Evolutionary conservation across 2,888 invertebrate genomes (phyloP), one percentile per base, ranked within the genome.

Genomic region (Dryococelus australis): DNA sequence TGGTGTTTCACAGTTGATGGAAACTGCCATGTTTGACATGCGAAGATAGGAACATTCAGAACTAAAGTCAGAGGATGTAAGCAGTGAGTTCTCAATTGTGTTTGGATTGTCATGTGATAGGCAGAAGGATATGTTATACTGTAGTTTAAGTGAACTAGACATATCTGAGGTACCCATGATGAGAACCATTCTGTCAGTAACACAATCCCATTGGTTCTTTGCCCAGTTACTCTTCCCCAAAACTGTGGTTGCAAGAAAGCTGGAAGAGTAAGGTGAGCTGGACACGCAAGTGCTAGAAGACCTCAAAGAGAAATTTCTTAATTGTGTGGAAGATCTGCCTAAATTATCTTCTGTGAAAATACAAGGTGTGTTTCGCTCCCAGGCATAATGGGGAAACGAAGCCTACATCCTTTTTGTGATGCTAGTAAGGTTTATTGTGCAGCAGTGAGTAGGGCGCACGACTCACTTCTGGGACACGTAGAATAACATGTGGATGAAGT

Each of bases 251-350:
- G 20, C 85, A 85, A 85, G 51, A 47, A 24, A 43, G n/a, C 43
- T 85, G 85, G 43, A 85, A 85, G n/a, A 28, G 43, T 9, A 53
- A 47, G n/a, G 16, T 51, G n/a, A 53, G 43, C 47, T 85, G 85
- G 85, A 85, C 26, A 43, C 47, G 16, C n/a, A 85, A 53, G 85
- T 85, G n/a, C 24, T 26, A 53, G 43, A 35, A 85, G 85, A 85
- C 12, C 16, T 85, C 0, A 47, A 28, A 51, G 9, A 5, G 9
- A 20, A 35, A n/a, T 47, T 53, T 27, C 16, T n/a, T 13, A 85
- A 85, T 8, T 85, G 85, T 43, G 43, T 85, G 20, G 16, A 47
- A 26, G 20, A 85, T 10, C 24, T 85, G 24, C n/a, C 28, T 13
- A 24, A 24, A n/a, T 20, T 85, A 47, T 35, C 47, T 10, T 0